Conservation (phyloP, 2,888 invertebrate species). For the Serrognathus titanus region DNA sequence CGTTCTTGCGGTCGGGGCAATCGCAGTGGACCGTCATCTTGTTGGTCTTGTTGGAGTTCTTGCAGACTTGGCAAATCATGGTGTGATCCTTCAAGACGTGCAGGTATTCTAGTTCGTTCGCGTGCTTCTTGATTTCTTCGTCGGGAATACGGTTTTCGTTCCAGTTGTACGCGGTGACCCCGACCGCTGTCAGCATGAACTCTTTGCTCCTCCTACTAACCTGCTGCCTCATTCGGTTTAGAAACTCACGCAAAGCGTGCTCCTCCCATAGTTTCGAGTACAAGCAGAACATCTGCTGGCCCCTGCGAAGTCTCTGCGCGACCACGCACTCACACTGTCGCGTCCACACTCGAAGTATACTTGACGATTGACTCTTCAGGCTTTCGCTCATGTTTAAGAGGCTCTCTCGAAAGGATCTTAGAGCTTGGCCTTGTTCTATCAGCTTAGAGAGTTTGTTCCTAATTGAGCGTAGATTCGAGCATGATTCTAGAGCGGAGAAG, state of each 20-base stretch:
- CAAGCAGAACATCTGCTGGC: conserved; percentile 61
- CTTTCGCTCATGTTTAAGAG: conserved; percentile 28
- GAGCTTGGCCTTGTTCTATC: conserved; percentile 25
- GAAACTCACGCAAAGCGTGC: conserved; percentile 54
- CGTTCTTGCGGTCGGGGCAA: conserved; percentile 37
- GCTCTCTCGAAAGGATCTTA: conserved; percentile 11
- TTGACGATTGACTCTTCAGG: conserved; percentile 51
- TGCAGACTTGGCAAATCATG: conserved; percentile 53
- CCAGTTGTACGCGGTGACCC: conserved; percentile 60
- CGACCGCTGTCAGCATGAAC: conserved; percentile 56
- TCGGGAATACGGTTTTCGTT: conserved; percentile 57
- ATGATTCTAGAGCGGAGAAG: conserved; percentile 26
- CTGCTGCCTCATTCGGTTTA: conserved; percentile 49
- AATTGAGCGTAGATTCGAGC: conserved; percentile 19
- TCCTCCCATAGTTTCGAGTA: conserved; percentile 65
- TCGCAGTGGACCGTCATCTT: conserved; percentile 51
- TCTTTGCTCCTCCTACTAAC: conserved; percentile 52
- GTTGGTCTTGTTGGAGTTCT: conserved; percentile 33
- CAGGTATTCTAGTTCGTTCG: conserved; percentile 59
- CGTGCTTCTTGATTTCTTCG: conserved; percentile 55
- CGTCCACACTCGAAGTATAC: conserved; percentile 53
- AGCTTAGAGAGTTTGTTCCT: conserved; percentile 26
- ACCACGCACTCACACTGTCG: conserved; percentile 56
- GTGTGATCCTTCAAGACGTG: conserved; percentile 54
- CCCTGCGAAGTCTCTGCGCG: conserved; percentile 60